Evolutionary conservation across 2,888 invertebrate genomes (phyloP), one percentile per base, ranked within the genome.

Genomic region (Sthenelais limicola): DNA sequence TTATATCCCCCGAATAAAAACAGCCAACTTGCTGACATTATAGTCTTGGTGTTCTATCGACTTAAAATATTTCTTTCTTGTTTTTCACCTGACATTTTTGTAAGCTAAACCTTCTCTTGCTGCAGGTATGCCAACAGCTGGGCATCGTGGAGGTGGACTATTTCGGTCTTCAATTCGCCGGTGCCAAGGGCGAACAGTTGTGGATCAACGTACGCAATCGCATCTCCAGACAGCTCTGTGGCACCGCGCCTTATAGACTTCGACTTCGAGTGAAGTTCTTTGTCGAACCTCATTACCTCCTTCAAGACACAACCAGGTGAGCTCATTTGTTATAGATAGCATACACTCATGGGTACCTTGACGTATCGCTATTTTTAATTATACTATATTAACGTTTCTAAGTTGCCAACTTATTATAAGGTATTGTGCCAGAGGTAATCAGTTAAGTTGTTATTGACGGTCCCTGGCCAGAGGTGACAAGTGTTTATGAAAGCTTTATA

Each of bases 151-250:
- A 88, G 74, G 79, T 70, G 18, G 95, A 96, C 88, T 96, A 95
- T 89, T 95, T 96, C 88, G 96, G 96, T 0, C 91, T 96, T 75
- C 93, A 94, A 84, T 92, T 91, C 83, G 87, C 90, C 73, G 91
- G 91, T 77, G 90, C 90, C 52, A 90, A 91, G 74, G 93, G 93
- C 38, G 94, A 94, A 76, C 92, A 93, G 77, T 90, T 94, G 68
- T 96, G 95, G 96, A 90, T 95, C 77, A 96, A 96, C 88, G 89
- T 95, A 82, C 90, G 95, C 76, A 96, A 96, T 89, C 92, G 93
- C 66, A 91, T 94, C 78, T 91, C 92, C 74, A 80, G 83, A 52
- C 93, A 94, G 85, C 91, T 93, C 74, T 91, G 91, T 72, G 92
- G 92, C 72, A 89, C 90, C 7, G 89, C 90, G 48, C 91, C 91